These are phyloP conservation scores for Dyspetes luteomarginatus DNA, from an alignment of 2,888 invertebrate species.

Conservation along the genomic window DNA sequence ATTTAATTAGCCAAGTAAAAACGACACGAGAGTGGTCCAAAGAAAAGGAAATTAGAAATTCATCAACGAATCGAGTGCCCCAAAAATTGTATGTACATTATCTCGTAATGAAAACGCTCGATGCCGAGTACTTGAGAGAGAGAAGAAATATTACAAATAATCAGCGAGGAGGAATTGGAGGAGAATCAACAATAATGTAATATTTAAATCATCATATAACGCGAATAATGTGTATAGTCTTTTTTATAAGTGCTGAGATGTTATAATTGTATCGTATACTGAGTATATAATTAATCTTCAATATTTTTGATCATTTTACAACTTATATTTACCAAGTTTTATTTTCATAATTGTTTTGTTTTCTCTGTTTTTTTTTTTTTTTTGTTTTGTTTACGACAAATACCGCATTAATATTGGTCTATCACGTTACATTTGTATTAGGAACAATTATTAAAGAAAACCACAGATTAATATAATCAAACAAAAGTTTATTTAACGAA, in stretches of 20 bases:
- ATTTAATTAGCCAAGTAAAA: background rate
- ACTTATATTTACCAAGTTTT: slow-evolving; percentile 36
- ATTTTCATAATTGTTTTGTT: slow-evolving; percentile 18
- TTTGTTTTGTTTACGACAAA: slow-evolving; percentile 29
- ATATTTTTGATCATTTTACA: slow-evolving; percentile 38
- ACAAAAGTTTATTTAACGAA: slow-evolving; percentile 55
- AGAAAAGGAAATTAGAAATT: background rate
- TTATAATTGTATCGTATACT: slow-evolving; percentile 38
- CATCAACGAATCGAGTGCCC: slow-evolving; percentile 1
- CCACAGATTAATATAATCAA: slow-evolving; percentile 41
- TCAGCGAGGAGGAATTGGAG: background rate
- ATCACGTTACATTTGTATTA: slow-evolving; percentile 28
- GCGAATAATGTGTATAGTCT: slow-evolving; percentile 21
- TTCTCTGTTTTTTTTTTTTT: background rate
- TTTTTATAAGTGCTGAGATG: slow-evolving; percentile 36
- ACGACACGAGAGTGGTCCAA: background rate
- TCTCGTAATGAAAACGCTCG: background rate
- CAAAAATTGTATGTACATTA: background rate
- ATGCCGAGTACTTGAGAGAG: background rate
- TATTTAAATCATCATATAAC: background rate
- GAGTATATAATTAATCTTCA: slow-evolving; percentile 27
- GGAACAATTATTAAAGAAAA: slow-evolving; percentile 20
- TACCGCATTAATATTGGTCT: slow-evolving; percentile 6
- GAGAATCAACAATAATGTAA: background rate
- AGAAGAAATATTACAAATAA: background rate